Conservation (phyloP, 2,113 vertebrate genomes). For the Danionella cerebrum region DNA sequence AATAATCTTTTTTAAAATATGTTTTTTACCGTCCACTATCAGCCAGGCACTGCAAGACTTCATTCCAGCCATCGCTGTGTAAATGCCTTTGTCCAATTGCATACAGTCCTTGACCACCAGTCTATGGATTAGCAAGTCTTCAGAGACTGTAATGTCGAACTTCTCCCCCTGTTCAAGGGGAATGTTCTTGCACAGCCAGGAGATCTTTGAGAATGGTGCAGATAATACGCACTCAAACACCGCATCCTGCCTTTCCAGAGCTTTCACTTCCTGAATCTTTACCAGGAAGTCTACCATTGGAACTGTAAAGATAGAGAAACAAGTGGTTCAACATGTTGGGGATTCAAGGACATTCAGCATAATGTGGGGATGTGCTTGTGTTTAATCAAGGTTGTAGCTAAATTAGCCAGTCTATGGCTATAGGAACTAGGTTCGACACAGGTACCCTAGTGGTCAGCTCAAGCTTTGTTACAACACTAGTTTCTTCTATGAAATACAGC, state of each 20-base stretch:
- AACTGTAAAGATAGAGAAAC: slow-evolving; percentile 51
- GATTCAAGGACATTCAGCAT: too few relatives aligned
- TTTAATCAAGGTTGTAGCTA: too few relatives aligned
- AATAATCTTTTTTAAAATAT: too few relatives aligned
- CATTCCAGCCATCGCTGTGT: slow-evolving; percentile 63
- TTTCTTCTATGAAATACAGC: too few relatives aligned
- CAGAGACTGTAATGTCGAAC: slow-evolving; percentile 65
- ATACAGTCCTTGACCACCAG: slow-evolving; percentile 64
- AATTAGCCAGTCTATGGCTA: too few relatives aligned
- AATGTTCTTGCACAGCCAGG: slow-evolving; percentile 69
- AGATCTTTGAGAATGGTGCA: slow-evolving; percentile 53
- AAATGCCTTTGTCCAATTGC: slow-evolving; percentile 74
- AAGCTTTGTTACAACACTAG: too few relatives aligned
- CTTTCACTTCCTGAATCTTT: slow-evolving; percentile 62
- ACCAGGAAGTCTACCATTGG: slow-evolving; percentile 64
- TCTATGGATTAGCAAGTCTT: slow-evolving; percentile 73
- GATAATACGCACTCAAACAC: slow-evolving; percentile 71
- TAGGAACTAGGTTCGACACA: too few relatives aligned
- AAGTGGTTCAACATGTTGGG: background rate
- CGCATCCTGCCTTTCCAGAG: slow-evolving; percentile 63
- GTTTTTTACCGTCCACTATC: slow-evolving; percentile 75
- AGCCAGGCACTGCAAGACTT: slow-evolving; percentile 77
- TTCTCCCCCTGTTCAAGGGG: slow-evolving; percentile 60
- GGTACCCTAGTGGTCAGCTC: too few relatives aligned
- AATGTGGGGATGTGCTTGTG: too few relatives aligned